These are phyloP conservation scores for Lepus americanus DNA, from an alignment of 2,113 vertebrate genomes.

Conservation along the genomic window DNA sequence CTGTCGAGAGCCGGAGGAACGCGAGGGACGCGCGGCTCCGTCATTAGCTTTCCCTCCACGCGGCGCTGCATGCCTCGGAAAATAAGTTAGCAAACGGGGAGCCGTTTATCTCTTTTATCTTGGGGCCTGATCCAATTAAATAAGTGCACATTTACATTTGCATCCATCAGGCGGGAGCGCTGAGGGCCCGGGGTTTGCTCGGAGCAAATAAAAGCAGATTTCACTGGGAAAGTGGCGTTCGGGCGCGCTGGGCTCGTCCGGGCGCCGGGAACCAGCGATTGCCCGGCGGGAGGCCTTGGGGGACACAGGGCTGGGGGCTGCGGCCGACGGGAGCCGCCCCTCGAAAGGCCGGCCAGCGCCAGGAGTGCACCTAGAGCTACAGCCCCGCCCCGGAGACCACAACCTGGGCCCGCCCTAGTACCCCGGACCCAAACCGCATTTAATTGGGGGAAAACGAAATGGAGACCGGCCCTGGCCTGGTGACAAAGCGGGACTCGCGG, in stretches of 20 bases:
- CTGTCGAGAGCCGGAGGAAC: background rate
- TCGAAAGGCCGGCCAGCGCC: accelerated
- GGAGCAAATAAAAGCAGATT: conserved; percentile 86
- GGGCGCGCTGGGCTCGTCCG: conserved; percentile 61
- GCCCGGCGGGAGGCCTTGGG: background rate
- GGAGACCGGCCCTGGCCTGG: background rate
- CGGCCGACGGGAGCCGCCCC: background rate
- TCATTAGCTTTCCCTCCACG: conserved; percentile 90
- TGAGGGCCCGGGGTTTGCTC: conserved; percentile 88
- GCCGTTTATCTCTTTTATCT: conserved; percentile 96
- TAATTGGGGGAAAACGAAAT: conserved; percentile 72
- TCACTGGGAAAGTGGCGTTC: conserved; percentile 79
- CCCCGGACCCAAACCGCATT: background rate
- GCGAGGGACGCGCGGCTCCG: conserved; percentile 51
- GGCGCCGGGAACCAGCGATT: conserved; percentile 56
- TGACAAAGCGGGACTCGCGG: background rate
- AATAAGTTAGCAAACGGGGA: conserved; percentile 94
- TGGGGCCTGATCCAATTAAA: conserved; percentile 98
- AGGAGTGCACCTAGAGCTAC: background rate
- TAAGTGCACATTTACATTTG: conserved; percentile 95
- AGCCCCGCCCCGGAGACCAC: background rate
- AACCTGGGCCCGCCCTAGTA: background rate
- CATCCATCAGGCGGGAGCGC: conserved; percentile 92
- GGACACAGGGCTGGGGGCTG: background rate
- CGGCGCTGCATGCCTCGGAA: conserved; percentile 91